Percentiles rank a stretch among this genome's conserved stretches.
Evolutionary conservation across 2,888 invertebrate species (phyloP).

Genomic region (Hybos culiciformis): DNA sequence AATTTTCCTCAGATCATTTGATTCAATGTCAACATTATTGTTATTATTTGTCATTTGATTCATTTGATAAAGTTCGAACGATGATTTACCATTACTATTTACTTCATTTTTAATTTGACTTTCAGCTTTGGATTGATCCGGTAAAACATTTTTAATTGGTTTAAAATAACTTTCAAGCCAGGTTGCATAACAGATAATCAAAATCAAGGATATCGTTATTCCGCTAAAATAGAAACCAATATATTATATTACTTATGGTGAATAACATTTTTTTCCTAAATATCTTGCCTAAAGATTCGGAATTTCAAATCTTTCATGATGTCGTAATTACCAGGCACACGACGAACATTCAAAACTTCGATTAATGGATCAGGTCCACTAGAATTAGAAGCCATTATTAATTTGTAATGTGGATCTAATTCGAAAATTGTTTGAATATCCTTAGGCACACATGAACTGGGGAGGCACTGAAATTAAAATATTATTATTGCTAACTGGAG

Average conservation of each 20-base stretch:
- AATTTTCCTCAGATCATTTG: constrained; percentile 28
- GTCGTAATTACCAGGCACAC: constrained; percentile 55
- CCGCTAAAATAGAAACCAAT: background rate
- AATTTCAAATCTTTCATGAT: constrained; percentile 50
- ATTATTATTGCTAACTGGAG: too few species aligned
- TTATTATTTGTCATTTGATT: constrained; percentile 19
- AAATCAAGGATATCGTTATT: background rate
- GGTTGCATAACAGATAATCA: background rate
- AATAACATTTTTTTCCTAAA: background rate
- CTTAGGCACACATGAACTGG: constrained; percentile 46
- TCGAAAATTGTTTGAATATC: constrained; percentile 39
- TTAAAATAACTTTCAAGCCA: background rate
- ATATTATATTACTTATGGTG: background rate
- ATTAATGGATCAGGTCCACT: constrained; percentile 23
- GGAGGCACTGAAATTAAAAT: too few species aligned
- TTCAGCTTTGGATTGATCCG: background rate
- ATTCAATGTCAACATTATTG: constrained; percentile 20
- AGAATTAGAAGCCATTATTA: constrained; percentile 20
- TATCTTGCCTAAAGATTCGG: constrained; percentile 18
- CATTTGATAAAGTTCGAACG: constrained; percentile 34
- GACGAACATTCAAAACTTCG: constrained; percentile 44
- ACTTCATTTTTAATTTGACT: constrained; percentile 34
- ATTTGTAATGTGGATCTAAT: constrained; percentile 28
- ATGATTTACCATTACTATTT: constrained; percentile 20
- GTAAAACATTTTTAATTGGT: background rate